Evolutionary conservation across 2,888 invertebrate species (phyloP), one percentile per base, ranked within the genome.

Genomic region (Polietes domitor): DNA sequence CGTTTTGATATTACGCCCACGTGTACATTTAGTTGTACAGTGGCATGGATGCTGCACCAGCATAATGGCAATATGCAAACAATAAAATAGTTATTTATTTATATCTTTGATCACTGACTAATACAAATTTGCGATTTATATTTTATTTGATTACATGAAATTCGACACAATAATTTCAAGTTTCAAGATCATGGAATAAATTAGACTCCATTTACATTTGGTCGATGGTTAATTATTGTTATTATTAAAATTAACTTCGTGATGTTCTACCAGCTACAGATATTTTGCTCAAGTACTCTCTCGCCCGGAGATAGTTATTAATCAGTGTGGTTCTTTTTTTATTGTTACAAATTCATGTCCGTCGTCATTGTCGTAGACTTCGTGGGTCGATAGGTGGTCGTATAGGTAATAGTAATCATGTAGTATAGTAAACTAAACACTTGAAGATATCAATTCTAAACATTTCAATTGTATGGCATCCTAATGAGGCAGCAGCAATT

Each of bases 181-280:
- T 61, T 61, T 61, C 15, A 1, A 61, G 28, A n/a, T 61, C 61
- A 61, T 61, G 61, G 61, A 21, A 61, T 61, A 61, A 28, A 61
- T 61, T 28, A 61, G 28, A 28, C 17, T 61, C n/a, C n/a, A 47
- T 47, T 47, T 37, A 37, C 7, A 37, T n/a, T n/a, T 37, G 37
- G 6, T 37, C n/a, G n/a, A n/a, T n/a, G n/a, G n/a, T n/a, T n/a
- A n/a, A n/a, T n/a, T n/a, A n/a, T 6, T 53, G 9, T 21, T 21
- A 55, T 21, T 28, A 61, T 61, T 61, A 28, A 61, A 61, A 61
- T 61, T n/a, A 2, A 19, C 28, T 10, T 61, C 61, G 61, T 61
- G 61, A 61, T 28, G 61, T 28, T 28, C 61, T 17, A 61, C n/a
- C n/a, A 47, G 15, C 1, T 47, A n/a, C 28, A 61, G 24, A 19